Evolutionary conservation across 2,797 vertebrate genomes (phyloP).

Genomic region (Delichon dasypus): DNA sequence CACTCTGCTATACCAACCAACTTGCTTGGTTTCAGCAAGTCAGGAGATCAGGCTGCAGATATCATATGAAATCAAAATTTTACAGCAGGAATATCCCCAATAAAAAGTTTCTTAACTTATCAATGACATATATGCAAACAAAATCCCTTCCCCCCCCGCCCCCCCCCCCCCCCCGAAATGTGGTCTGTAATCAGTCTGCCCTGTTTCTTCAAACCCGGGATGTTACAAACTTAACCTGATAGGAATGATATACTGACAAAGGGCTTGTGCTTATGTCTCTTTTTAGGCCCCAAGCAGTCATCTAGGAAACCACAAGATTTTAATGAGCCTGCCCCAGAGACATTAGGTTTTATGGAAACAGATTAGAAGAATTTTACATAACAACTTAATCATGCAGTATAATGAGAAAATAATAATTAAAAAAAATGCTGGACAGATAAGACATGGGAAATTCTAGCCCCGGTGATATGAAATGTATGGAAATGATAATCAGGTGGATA

Average conservation of each 20-base stretch:
- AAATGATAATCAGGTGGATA: neutral
- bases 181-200: neutral
- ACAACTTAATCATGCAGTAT: slow-evolving; percentile 4
- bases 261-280: neutral
- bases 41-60: neutral
- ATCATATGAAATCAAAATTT: neutral
- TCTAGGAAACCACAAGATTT: slow-evolving; percentile 26
- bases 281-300: neutral
- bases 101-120: neutral
- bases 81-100: neutral
- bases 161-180: neutral
- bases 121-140: neutral
- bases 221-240: neutral
- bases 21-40: neutral
- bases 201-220: neutral
- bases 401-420: slow-evolving; percentile 13
- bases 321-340: slow-evolving; percentile 1
- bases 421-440: slow-evolving; percentile 1
- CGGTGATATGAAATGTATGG: neutral
- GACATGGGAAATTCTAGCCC: slow-evolving; percentile 51
- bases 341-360: slow-evolving; percentile 15
- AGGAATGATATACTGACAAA: neutral
- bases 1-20: neutral
- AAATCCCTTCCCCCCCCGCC: neutral
- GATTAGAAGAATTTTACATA: slow-evolving; percentile 33